Percentiles rank a stretch among this genome's conserved stretches.
phyloP scores from a whole-genome alignment of 2,888 invertebrate species.

The Spodoptera exigua region DNA sequence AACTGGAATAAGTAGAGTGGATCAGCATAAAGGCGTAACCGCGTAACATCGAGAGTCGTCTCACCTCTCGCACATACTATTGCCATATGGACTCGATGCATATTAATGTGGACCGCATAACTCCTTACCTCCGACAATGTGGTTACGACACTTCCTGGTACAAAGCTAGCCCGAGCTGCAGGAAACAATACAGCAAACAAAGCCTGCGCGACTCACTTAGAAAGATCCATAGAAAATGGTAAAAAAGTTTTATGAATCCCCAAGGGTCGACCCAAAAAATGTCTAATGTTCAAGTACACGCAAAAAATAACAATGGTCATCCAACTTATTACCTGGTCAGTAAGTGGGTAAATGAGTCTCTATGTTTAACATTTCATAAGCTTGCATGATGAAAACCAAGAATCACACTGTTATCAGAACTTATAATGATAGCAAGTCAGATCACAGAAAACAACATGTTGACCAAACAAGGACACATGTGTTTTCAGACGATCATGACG shows the following conservation, averaged over 20 bases:
- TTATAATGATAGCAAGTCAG: slow-evolving; percentile 30
- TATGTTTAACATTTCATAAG: no score
- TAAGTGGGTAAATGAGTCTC: no score
- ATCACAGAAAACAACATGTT: slow-evolving; percentile 51
- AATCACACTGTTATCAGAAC: slow-evolving; percentile 14
- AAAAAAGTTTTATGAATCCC: slow-evolving; percentile 4
- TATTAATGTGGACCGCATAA: slow-evolving; percentile 80
- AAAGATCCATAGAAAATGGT: slow-evolving; percentile 20
- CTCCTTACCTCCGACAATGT: slow-evolving; percentile 73
- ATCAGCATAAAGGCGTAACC: slow-evolving; percentile 60
- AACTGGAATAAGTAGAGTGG: slow-evolving; percentile 62
- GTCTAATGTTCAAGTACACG: neutral
- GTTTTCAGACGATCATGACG: slow-evolving; percentile 70
- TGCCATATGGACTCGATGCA: slow-evolving; percentile 75
- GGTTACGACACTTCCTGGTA: slow-evolving; percentile 82
- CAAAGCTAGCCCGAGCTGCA: slow-evolving; percentile 47
- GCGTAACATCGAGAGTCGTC: slow-evolving; percentile 62
- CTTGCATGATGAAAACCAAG: neutral
- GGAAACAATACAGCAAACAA: slow-evolving; percentile 60
- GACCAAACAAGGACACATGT: slow-evolving; percentile 79
- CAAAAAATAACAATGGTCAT: no score
- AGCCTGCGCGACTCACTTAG: slow-evolving; percentile 29
- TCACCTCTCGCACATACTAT: slow-evolving; percentile 66
- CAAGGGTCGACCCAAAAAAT: neutral
- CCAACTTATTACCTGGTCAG: no score